Evolutionary conservation across 1,140 invertebrate genomes (phyloP).

Genomic region (Luehdorfia chinensis): DNA sequence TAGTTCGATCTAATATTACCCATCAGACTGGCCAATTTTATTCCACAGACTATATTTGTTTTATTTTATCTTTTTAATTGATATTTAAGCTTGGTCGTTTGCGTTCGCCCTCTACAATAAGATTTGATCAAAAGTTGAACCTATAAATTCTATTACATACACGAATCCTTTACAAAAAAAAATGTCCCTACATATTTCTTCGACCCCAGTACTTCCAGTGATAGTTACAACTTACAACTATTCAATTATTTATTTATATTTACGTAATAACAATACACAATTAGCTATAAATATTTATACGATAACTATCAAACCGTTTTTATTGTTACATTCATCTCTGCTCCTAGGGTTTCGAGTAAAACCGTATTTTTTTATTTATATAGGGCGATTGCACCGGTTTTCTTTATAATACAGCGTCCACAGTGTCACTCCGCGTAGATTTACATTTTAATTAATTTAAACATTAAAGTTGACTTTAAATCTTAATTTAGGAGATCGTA

Average conservation of each 20-base stretch:
- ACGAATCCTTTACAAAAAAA: slow-evolving; percentile 55
- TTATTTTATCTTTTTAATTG: too few species aligned
- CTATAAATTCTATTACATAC: slow-evolving; percentile 50
- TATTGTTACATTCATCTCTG: slow-evolving; percentile 65
- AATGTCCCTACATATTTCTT: slow-evolving; percentile 45
- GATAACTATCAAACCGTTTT: slow-evolving; percentile 72
- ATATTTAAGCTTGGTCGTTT: too few species aligned
- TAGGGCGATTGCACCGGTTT: slow-evolving; percentile 53
- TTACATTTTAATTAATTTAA: slow-evolving; percentile 65
- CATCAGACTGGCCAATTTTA: too few species aligned
- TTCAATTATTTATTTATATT: slow-evolving; percentile 75
- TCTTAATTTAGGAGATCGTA: slow-evolving; percentile 77
- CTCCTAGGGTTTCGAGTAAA: slow-evolving; percentile 53
- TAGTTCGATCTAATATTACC: too few species aligned
- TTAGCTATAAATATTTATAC: slow-evolving; percentile 77
- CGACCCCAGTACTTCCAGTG: slow-evolving; percentile 60
- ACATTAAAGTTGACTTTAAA: slow-evolving; percentile 74
- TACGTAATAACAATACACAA: slow-evolving; percentile 76
- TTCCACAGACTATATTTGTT: too few species aligned
- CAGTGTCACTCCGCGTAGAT: slow-evolving; percentile 54
- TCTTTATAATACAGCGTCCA: slow-evolving; percentile 57
- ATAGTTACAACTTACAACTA: slow-evolving; percentile 75
- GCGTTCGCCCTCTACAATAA: too few species aligned
- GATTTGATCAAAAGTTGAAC: too few species aligned
- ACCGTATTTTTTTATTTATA: slow-evolving; percentile 46